phyloP scores from a whole-genome alignment of 2,113 vertebrate genomes.

The Rhabdomys dilectus region DNA sequence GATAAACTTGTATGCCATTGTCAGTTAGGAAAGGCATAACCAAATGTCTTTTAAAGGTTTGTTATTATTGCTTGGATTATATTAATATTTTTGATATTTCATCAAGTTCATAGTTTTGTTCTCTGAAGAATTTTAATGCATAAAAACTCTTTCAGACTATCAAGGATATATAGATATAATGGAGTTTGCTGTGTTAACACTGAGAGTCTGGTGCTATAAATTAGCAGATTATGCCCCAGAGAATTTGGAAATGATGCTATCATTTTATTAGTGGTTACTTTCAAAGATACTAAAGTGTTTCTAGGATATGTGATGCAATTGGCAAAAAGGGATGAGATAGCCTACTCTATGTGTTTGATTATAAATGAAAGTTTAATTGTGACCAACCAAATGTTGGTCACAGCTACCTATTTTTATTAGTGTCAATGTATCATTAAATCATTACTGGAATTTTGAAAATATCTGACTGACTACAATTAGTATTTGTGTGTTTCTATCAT shows the following conservation, averaged over 20 bases:
- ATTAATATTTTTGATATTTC: slow-evolving; percentile 49
- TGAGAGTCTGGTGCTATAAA: slow-evolving; percentile 63
- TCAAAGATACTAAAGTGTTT: slow-evolving; percentile 56
- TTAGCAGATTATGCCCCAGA: slow-evolving; percentile 54
- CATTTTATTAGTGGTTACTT: slow-evolving; percentile 56
- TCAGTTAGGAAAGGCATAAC: slow-evolving; percentile 19
- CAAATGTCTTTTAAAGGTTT: slow-evolving; percentile 36
- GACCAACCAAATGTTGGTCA: slow-evolving; percentile 15
- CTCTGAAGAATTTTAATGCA: slow-evolving; percentile 67
- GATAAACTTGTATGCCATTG: slow-evolving; percentile 17
- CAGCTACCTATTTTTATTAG: slow-evolving; percentile 10
- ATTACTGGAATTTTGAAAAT: slow-evolving; percentile 38
- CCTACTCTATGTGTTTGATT: slow-evolving; percentile 61
- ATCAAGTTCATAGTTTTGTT: slow-evolving; percentile 54
- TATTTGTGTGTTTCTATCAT: slow-evolving; percentile 71
- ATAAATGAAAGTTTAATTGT: slow-evolving; percentile 31
- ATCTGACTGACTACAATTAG: slow-evolving; percentile 68
- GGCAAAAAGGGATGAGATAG: slow-evolving; percentile 25
- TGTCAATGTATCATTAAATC: neutral
- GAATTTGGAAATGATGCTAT: slow-evolving; percentile 52
- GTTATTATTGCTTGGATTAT: slow-evolving; percentile 65
- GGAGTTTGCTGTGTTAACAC: slow-evolving; percentile 60
- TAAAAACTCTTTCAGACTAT: slow-evolving; percentile 54
- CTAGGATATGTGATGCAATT: neutral
- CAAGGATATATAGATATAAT: slow-evolving; percentile 41